Evolutionary conservation across 1,140 invertebrate species (phyloP), one percentile per base, ranked within the genome.

Genomic region (Drosophila carrolli): DNA sequence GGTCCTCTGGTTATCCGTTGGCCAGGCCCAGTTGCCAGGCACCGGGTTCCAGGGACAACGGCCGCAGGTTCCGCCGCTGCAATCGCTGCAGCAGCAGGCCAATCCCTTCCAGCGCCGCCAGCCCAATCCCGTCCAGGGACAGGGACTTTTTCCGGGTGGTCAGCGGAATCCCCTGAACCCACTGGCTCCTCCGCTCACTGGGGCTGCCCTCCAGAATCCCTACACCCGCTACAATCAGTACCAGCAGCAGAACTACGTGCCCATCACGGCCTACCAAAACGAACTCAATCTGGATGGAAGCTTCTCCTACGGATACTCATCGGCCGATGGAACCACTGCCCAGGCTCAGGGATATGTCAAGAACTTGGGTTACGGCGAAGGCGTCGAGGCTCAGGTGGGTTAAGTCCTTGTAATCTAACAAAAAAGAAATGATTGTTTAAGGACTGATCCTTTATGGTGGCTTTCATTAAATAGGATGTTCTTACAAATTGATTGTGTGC

Each of bases 201-300:
- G 51, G 3, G 58, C 75, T 41, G 74, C 47, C 0, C 41, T 60
- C 7, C 75, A 81, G 29, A 81, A 66, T 68, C 80, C 70, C 10
- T 90, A 81, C 4, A 81, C 53, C 59, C 74, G 60, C n/a, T 85
- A 75, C 50, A 91, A 82, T 44, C 85, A 86, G 56, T 80, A 77
- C 27, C 57, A 75, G 10, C 81, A 77, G 41, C 91, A 84, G 57
- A 92, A 91, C 55, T 92, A 85, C 61, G 90, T 94, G 14, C 93
- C 94, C 13, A 95, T 95, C 57, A 94, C 94, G 7, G 94, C 94
- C 13, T 94, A 95, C 72, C 94, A 94, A 56, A 94, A 95, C 61
- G 94, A 94, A 73, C 93, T 94, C 48, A 94, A 94, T 78, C 93
- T 94, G 57, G 94, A 95, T 68, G 94, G 93, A 40, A 95, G 94